Conservation (phyloP, 2,113 vertebrate genomes). For the Oxygymnocypris stewartii region DNA sequence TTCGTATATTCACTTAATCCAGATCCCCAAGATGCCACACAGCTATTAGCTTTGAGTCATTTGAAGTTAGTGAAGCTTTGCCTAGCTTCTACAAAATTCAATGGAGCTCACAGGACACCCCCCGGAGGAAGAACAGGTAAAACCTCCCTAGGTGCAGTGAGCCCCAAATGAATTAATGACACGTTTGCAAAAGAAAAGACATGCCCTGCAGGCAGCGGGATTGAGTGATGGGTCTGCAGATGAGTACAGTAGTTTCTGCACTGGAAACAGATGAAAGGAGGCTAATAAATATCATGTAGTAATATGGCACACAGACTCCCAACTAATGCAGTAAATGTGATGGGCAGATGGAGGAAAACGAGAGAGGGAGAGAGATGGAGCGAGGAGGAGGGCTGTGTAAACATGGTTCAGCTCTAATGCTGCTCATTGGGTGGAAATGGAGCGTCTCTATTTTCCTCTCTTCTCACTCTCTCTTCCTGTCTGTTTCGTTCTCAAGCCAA, state of each 20-base stretch:
- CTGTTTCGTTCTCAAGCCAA: constrained; percentile 7
- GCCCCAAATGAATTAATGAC: constrained; percentile 61
- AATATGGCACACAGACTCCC: constrained; percentile 53
- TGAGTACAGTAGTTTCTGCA: constrained; percentile 30
- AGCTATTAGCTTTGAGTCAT: constrained; percentile 43
- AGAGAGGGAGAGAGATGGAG: neutral
- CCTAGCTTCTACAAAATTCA: constrained; percentile 16
- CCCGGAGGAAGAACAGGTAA: constrained; percentile 23
- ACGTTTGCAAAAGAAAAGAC: constrained; percentile 56
- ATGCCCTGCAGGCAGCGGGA: constrained; percentile 40
- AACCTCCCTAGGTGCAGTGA: constrained; percentile 44
- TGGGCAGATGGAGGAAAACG: constrained; percentile 46
- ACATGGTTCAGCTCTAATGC: constrained; percentile 49
- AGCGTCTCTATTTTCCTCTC: constrained; percentile 20
- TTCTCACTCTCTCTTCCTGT: constrained; percentile 11
- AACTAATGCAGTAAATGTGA: constrained; percentile 52
- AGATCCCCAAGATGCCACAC: constrained; percentile 9
- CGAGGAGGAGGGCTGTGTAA: constrained; percentile 46
- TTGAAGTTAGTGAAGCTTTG: constrained; percentile 37
- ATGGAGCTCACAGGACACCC: constrained; percentile 2
- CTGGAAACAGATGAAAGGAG: constrained; percentile 50
- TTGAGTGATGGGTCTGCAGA: constrained; percentile 33
- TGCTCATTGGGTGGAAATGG: constrained; percentile 48
- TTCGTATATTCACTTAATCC: constrained; percentile 5
- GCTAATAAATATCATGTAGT: constrained; percentile 49